Conservation (phyloP, 64 coral and sea anemone genomes). For the Exaiptasia diaphana region DNA sequence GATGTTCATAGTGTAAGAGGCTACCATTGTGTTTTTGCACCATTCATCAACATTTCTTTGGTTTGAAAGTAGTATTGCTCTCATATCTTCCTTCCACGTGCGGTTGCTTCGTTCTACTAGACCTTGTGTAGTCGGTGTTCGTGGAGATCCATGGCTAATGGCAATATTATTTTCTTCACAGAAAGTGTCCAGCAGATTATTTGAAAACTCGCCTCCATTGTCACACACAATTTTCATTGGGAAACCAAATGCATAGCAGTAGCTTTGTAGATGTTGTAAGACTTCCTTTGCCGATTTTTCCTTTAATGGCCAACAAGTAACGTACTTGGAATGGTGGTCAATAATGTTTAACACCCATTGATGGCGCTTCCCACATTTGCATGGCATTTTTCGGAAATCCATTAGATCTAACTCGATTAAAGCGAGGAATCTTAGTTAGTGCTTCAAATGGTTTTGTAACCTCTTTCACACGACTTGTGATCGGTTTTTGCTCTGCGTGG, state of each 20-base stretch:
- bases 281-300: slow-evolving; percentile 5
- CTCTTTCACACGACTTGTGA: slow-evolving; percentile 14
- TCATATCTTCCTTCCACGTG: slow-evolving; percentile 49
- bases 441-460: not conserved
- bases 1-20: not conserved
- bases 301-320: not conserved
- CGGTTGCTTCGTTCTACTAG: slow-evolving; percentile 12
- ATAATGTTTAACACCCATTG: slow-evolving; percentile 15
- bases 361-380: not conserved
- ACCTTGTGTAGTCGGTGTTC: slow-evolving; percentile 33
- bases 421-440: not conserved
- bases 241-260: not conserved
- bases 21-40: not conserved
- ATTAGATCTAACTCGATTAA: slow-evolving; percentile 21
- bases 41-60: not conserved
- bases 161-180: not conserved
- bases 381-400: slow-evolving; percentile 22
- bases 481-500: slow-evolving; percentile 8
- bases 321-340: slow-evolving; percentile 25
- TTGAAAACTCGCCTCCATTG: slow-evolving; percentile 20
- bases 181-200: not conserved
- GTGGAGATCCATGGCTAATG: slow-evolving; percentile 8
- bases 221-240: slow-evolving; percentile 24
- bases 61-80: not conserved
- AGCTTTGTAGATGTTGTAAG: not conserved